Percentiles rank a stretch among this genome's conserved stretches.
Conservation (phyloP, 92 coral and sea anemone genomes). For the Parazoanthus swiftii region DNA sequence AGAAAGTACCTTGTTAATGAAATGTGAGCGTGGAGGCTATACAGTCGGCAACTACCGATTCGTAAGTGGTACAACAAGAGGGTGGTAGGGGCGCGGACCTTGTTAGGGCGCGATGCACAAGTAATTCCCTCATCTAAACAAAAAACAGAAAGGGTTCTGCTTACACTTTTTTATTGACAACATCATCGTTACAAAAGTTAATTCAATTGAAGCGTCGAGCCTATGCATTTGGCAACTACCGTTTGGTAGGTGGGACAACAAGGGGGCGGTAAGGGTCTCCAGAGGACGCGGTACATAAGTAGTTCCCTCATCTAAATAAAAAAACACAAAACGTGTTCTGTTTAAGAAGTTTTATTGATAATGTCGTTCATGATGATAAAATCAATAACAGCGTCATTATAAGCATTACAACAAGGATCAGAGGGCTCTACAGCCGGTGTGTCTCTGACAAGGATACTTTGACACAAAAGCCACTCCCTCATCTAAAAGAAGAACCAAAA, state of each 20-base stretch:
- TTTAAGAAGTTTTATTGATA: too few species aligned
- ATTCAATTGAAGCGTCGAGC: not conserved
- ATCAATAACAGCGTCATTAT: not conserved
- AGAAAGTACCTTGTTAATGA: conserved; percentile 2
- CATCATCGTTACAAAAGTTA: not conserved
- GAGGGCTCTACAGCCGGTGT: not conserved
- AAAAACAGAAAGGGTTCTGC: not conserved
- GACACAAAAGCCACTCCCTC: conserved; percentile 1
- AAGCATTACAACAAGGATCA: not conserved
- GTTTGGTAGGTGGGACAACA: not conserved
- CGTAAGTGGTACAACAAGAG: conserved; percentile 5
- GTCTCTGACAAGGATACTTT: not conserved
- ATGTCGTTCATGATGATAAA: not conserved
- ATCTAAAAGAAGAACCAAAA: too few species aligned
- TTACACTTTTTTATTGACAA: not conserved
- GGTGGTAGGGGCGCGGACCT: not conserved
- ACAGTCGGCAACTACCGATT: not conserved
- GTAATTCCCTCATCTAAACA: not conserved
- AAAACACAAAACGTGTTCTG: not conserved
- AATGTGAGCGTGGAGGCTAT: not conserved
- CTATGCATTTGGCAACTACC: not conserved
- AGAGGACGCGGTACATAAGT: not conserved
- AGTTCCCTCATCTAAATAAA: not conserved
- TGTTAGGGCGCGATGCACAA: not conserved
- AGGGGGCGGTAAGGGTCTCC: not conserved